Base-by-base conservation (phyloP, 30 jellyfish, hydroid and myxozoan species). In the Turritopsis dohrnii region DNA sequence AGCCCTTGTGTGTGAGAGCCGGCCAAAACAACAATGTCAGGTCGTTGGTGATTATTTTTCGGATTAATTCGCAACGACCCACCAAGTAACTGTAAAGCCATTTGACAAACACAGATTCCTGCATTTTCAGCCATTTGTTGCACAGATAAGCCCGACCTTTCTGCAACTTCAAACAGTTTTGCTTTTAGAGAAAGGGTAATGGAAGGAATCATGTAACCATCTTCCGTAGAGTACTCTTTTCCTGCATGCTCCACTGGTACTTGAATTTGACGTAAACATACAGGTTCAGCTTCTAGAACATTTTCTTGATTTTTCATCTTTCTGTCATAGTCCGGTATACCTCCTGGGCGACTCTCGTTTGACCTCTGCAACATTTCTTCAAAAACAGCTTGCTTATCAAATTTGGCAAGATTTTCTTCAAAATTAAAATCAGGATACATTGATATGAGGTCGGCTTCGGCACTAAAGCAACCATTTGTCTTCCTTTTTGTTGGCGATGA, bases 41-140 rank as follows among this genome's bases (percentile, higher is more conserved):
- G 96, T 19, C 91, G 83, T 71, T 91, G 97, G 74, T 91, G 96
- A 8, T 90, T 90, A 74, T 91, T 91, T 84, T 81, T 91, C 20
- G 96, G 96, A 86, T 94, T 81, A 54, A 91, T 84, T 16, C 97
- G 96, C 41, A 89, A 54, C 24, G 88, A 87, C 52, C 97, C 97
- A 76, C 97, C 97, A 28, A 84, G 89, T 18, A 91, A 88, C 66
- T 91, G 97, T 16, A 91, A 79, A 16, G 97, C 94, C 97, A 91
- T 91, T 76, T 87, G 94, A 54, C 96, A 91, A 30, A 90, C 84
- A 84, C 96, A 87, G 53, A 91, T 85, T 17, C 96, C 97, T 53
- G 89, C 96, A 54, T 74, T 91, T 69, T 91, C 97, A 54, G 75
- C 86, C 77, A 92, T 84, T 82, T 91, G 97, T 8, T 80, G 84